A percentile compares a stretch with the other conserved stretches of the same genome.
Evolutionary conservation across 2,888 invertebrate species (phyloP).

Genomic region (Polydesmus complanatus): DNA sequence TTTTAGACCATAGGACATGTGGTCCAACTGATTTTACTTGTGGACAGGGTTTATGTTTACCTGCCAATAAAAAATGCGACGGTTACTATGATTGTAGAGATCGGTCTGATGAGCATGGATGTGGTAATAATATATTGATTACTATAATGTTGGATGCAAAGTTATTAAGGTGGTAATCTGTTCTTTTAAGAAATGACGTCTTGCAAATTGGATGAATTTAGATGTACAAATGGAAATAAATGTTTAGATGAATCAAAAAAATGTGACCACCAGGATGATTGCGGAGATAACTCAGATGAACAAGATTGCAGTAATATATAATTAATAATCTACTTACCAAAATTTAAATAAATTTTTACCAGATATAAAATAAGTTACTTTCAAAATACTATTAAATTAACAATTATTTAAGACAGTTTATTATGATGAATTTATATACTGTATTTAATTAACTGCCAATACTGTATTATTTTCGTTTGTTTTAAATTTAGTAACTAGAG

Average conservation of each 20-base stretch:
- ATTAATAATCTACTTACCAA: constrained; percentile 23
- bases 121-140: constrained; percentile 45
- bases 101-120: constrained; percentile 61
- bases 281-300: constrained; percentile 82
- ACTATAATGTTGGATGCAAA: neutral
- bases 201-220: constrained; percentile 71
- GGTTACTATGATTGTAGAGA: constrained; percentile 70
- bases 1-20: constrained; percentile 72
- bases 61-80: constrained; percentile 77
- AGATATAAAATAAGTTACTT: constrained; percentile 19
- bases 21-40: constrained; percentile 77
- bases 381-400: neutral
- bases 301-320: constrained; percentile 58
- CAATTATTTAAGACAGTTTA: neutral
- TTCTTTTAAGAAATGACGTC: constrained; percentile 24
- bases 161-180: neutral
- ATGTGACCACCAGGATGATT: constrained; percentile 82
- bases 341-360: constrained; percentile 13
- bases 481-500: neutral
- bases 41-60: constrained; percentile 66
- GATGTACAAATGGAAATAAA: constrained; percentile 62
- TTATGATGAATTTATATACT: too few relatives aligned
- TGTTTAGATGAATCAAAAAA: constrained; percentile 61
- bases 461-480: neutral
- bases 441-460: neutral